Evolutionary conservation across 1,140 invertebrate genomes (phyloP), one percentile per base, ranked within the genome.

Genomic region (Mamestra configurata): DNA sequence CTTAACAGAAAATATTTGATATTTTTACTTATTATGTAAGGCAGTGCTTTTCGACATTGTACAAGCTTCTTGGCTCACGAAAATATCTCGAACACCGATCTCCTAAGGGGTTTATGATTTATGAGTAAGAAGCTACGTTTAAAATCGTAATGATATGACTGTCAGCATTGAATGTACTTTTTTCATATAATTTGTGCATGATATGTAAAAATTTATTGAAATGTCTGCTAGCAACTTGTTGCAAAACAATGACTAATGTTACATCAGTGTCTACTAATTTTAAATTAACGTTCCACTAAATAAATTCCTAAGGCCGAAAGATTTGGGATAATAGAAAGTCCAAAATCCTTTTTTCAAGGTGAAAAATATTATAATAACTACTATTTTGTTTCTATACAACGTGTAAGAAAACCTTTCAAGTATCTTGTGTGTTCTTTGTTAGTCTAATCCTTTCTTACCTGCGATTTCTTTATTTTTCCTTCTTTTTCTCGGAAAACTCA

Each of bases 21-120:
- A 71, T 49, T 71, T 51, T 86, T 89, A 90, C 89, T 92, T 91
- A 93, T 78, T 84, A 88, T 88, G 78, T 92, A 94, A 94, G 93
- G 93, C 93, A 94, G 93, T 94, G 93, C 87, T 90, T 83, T 78
- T 88, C 84, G 86, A 86, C 68, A 84, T 86, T 82, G 70, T 83
- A 87, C 86, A 92, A 91, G 88, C 88, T 75, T 89, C 66, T 83
- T 83, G 61, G 84, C 79, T 81, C 80, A 84, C 79, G 46, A 87
- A 82, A 85, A 80, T 72, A 75, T 75, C 37, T 77, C 46, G 31
- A 68, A 78, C 64, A 79, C 43, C 78, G 82, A 82, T 84, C 75
- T 79, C 66, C 80, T 81, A 82, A 81, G 77, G 70, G 75, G 27
- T 77, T 77, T 77, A 66, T 53, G 46, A 77, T 66, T 77, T 64